Evolutionary conservation across 2,113 vertebrate species (phyloP).

Genomic region (Rhea pennata): DNA sequence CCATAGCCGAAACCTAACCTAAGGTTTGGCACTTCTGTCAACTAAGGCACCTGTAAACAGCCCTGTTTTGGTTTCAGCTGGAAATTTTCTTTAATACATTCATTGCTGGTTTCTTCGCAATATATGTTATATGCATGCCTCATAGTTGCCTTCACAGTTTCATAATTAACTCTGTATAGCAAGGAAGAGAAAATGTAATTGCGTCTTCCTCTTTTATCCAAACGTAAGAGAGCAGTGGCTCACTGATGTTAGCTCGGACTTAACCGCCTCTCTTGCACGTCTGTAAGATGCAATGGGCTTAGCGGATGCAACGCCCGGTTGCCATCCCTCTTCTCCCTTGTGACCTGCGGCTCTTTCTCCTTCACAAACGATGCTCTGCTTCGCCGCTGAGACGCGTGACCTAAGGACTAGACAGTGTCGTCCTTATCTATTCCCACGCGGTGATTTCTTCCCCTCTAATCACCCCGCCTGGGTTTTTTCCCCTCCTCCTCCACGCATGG

Average conservation of each 20-base stretch:
- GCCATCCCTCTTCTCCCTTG: not conserved
- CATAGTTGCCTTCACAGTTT: not conserved
- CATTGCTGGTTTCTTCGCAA: not conserved
- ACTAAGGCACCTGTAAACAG: conserved; percentile 13
- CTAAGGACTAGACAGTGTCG: not conserved
- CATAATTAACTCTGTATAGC: not conserved
- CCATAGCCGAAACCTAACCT: conserved; percentile 40
- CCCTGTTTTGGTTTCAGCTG: not conserved
- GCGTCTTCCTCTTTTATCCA: not conserved
- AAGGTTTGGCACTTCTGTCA: conserved; percentile 36
- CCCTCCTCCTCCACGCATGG: too few relatives aligned
- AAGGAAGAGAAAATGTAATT: not conserved
- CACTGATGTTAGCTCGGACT: not conserved
- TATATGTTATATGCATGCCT: not conserved
- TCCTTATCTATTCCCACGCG: not conserved
- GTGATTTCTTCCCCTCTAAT: not conserved
- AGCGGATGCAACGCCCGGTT: not conserved
- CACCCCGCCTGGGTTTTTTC: not conserved
- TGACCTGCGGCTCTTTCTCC: not conserved
- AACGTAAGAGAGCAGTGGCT: not conserved
- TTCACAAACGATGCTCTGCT: not conserved
- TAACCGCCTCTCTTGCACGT: not conserved
- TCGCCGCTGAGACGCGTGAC: not conserved
- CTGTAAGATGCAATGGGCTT: not conserved
- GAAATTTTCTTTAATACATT: conserved; percentile 2